phyloP scores from a whole-genome alignment of 2,888 invertebrate species.

The Callinectes sapidus region DNA sequence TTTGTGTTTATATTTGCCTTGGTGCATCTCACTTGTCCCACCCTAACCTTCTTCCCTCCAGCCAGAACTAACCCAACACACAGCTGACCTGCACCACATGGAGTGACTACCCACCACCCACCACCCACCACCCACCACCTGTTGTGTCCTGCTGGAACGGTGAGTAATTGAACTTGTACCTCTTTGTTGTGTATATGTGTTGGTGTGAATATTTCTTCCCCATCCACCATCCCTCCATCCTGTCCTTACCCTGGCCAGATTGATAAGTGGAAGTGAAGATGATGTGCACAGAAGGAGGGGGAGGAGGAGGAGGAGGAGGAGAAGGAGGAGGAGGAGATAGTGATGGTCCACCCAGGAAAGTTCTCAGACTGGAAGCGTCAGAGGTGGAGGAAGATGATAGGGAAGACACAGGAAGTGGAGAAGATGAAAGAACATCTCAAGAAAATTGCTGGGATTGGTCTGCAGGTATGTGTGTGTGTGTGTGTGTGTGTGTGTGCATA shows the following conservation, averaged over 20 bases:
- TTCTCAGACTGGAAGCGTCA: slow-evolving; percentile 31
- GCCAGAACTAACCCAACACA: neutral
- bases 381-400: slow-evolving; percentile 12
- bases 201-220: neutral
- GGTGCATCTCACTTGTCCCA: neutral
- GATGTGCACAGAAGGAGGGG: slow-evolving; percentile 27
- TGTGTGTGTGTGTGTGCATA: slow-evolving; percentile 39
- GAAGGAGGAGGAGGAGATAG: no score
- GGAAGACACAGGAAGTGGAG: neutral
- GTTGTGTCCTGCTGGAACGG: neutral
- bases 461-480: slow-evolving; percentile 19
- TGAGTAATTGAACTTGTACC: neutral
- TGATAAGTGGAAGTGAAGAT: neutral
- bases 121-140: neutral
- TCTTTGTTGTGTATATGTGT: neutral
- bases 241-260: neutral
- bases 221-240: slow-evolving; percentile 9
- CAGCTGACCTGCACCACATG: neutral
- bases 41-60: slow-evolving; percentile 1
- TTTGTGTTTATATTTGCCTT: neutral
- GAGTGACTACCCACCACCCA: neutral
- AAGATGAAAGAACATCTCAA: neutral
- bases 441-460: neutral
- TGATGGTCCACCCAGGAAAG: slow-evolving; percentile 51
- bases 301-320: neutral